Conservation (phyloP, 2,888 invertebrate genomes). For the Anaspis maculata region DNA sequence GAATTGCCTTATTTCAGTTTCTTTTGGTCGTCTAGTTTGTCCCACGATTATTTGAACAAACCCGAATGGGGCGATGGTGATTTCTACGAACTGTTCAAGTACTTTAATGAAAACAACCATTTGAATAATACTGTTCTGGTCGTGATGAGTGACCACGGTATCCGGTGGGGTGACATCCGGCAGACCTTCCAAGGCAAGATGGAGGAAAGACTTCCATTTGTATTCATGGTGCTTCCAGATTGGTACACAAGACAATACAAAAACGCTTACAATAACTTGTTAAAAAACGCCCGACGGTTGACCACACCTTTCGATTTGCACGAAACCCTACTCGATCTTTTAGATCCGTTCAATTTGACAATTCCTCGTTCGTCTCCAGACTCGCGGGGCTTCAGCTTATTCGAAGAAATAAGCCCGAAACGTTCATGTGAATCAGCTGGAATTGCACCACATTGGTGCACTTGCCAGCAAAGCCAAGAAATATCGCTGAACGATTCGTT, state of each 20-base stretch:
- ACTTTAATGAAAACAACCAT: slow-evolving; percentile 45
- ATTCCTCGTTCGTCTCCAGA: slow-evolving; percentile 23
- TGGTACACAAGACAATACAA: slow-evolving; percentile 60
- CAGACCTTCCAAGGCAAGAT: slow-evolving; percentile 77
- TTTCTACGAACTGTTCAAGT: slow-evolving; percentile 51
- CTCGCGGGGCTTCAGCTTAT: slow-evolving; percentile 62
- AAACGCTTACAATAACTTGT: slow-evolving; percentile 55
- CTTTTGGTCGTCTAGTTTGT: slow-evolving; percentile 75
- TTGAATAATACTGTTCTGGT: slow-evolving; percentile 62
- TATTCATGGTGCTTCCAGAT: slow-evolving; percentile 63
- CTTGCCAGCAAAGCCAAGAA: slow-evolving; percentile 63
- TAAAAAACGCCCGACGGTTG: slow-evolving; percentile 58
- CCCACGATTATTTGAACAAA: slow-evolving; percentile 77
- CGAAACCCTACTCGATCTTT: slow-evolving; percentile 60
- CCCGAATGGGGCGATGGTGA: slow-evolving; percentile 64
- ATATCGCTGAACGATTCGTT: slow-evolving; percentile 46
- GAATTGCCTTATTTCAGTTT: slow-evolving; percentile 66
- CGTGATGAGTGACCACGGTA: slow-evolving; percentile 81
- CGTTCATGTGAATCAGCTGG: slow-evolving; percentile 71
- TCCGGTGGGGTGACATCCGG: slow-evolving; percentile 77
- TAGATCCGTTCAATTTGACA: slow-evolving; percentile 39
- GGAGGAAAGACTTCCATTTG: slow-evolving; percentile 81
- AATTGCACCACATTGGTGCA: slow-evolving; percentile 82
- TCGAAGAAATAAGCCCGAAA: slow-evolving; percentile 59
- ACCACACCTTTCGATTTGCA: slow-evolving; percentile 80